These are phyloP conservation scores for Zoanthus sansibaricus DNA, from an alignment of 92 coral and sea anemone genomes.

Conservation along the genomic window DNA sequence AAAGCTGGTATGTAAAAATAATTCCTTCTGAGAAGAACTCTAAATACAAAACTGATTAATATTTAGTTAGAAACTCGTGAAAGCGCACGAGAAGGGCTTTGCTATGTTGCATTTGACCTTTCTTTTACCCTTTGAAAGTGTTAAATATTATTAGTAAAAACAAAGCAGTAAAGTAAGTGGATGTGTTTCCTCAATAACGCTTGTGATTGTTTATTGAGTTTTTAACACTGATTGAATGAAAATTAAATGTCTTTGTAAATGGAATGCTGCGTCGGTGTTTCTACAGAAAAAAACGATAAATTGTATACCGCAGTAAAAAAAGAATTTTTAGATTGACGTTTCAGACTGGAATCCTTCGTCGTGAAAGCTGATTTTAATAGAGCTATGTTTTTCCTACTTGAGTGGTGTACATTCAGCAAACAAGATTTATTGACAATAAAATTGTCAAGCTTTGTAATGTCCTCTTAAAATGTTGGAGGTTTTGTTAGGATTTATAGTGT, in stretches of 20 bases:
- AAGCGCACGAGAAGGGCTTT: too few relatives aligned
- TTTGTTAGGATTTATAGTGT: neutral
- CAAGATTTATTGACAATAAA: neutral
- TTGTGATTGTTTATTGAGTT: neutral
- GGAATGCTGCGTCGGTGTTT: too few relatives aligned
- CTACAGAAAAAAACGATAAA: too few relatives aligned
- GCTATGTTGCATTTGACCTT: too few relatives aligned
- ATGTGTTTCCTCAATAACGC: neutral
- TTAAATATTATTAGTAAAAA: too few relatives aligned
- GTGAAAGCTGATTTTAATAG: neutral
- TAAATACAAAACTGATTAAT: neutral
- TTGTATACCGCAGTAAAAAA: too few relatives aligned
- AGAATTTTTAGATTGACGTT: too few relatives aligned
- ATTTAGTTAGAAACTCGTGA: too few relatives aligned
- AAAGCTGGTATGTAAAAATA: constrained; percentile 9
- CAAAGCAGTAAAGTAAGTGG: neutral
- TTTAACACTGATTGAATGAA: neutral
- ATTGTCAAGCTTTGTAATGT: neutral
- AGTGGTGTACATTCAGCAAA: neutral
- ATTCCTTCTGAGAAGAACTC: neutral
- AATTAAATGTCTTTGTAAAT: too few relatives aligned
- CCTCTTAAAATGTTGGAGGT: neutral
- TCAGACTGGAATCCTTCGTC: too few relatives aligned
- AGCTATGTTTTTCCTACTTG: neutral
- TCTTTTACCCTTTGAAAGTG: too few relatives aligned